Conservation (phyloP, 2,888 invertebrate genomes). For the Neuroscelio doddi region DNA sequence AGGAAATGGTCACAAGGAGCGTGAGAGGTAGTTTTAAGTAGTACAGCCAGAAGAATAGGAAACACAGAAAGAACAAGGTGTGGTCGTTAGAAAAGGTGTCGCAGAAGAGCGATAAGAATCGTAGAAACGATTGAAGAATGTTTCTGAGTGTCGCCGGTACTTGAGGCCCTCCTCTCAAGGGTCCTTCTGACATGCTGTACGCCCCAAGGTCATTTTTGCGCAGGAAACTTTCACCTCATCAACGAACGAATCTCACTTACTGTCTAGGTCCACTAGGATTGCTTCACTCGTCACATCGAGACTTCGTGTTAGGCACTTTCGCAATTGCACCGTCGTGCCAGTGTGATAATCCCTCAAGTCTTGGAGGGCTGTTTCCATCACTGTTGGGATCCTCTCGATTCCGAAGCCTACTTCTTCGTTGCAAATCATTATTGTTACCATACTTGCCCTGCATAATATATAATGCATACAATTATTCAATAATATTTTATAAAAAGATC, state of each 20-base stretch:
- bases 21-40: constrained; percentile 14
- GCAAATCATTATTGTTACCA: constrained; percentile 77
- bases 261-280: constrained; percentile 78
- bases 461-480: no score
- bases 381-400: constrained; percentile 74
- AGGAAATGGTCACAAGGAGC: constrained; percentile 8
- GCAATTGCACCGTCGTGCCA: constrained; percentile 78
- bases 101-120: constrained; percentile 30
- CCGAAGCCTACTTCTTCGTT: constrained; percentile 77
- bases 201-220: constrained; percentile 31
- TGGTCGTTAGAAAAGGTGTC: constrained; percentile 33
- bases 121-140: constrained; percentile 27
- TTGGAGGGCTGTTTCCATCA: constrained; percentile 75
- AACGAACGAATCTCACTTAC: constrained; percentile 70
- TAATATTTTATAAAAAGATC: no score
- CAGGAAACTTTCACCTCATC: constrained; percentile 10
- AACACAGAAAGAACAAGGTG: constrained; percentile 31
- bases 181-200: constrained; percentile 27
- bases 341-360: constrained; percentile 78
- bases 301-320: constrained; percentile 75
- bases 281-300: constrained; percentile 78
- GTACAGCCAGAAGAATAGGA: constrained; percentile 29
- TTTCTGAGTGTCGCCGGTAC: constrained; percentile 24
- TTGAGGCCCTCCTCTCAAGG: constrained; percentile 24
- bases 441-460: constrained; percentile 72